Percentiles rank a stretch among this genome's conserved stretches.
These are phyloP conservation scores for Vultur gryphus DNA, from an alignment of 2,797 vertebrate species.

Conservation along the genomic window DNA sequence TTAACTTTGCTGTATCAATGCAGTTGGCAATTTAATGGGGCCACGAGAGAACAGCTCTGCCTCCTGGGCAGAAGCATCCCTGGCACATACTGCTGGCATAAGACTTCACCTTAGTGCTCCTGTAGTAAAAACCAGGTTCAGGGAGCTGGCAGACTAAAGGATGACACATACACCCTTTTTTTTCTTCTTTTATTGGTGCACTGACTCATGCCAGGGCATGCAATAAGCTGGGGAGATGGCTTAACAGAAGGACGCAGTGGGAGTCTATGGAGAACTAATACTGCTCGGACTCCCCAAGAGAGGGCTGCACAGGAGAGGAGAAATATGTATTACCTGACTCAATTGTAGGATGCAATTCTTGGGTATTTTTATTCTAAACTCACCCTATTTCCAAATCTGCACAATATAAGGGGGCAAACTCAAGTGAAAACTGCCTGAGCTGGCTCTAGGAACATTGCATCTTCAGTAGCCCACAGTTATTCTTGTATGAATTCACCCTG, in stretches of 20 bases:
- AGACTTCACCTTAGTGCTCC: not conserved
- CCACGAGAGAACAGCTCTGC: not conserved
- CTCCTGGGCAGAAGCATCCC: not conserved
- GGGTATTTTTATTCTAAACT: not conserved
- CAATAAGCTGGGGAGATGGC: not conserved
- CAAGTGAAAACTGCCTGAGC: not conserved
- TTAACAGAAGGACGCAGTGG: not conserved
- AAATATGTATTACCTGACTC: not conserved
- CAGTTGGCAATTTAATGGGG: not conserved
- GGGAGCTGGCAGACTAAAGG: not conserved
- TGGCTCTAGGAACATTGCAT: not conserved
- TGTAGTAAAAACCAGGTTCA: not conserved
- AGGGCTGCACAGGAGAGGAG: not conserved
- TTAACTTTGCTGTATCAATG: not conserved
- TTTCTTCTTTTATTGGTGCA: not conserved
- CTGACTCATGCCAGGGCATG: not conserved
- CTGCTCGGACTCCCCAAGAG: not conserved
- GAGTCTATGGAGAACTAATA: not conserved
- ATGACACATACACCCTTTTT: not conserved
- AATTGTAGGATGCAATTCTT: not conserved
- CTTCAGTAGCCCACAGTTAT: not conserved
- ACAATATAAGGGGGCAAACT: not conserved
- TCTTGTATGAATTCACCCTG: not conserved
- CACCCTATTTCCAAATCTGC: not conserved
- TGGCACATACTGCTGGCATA: not conserved